phyloP scores from a whole-genome alignment of 1,140 invertebrate species.

The Atta colombica region DNA sequence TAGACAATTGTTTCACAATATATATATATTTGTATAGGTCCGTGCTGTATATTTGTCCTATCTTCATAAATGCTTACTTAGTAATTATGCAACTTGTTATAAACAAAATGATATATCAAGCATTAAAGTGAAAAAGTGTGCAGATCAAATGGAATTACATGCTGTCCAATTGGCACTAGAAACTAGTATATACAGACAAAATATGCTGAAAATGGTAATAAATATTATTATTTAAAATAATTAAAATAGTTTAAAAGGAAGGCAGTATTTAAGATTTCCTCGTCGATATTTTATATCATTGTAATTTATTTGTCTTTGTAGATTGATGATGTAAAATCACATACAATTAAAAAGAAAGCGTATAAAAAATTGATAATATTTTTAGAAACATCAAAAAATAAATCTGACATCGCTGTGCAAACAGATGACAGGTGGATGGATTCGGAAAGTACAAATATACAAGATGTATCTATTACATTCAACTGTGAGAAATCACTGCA shows the following conservation, averaged over 20 bases:
- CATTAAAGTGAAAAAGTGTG: constrained; percentile 73
- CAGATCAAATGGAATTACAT: constrained; percentile 77
- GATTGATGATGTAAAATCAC: constrained; percentile 78
- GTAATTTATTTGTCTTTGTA: constrained; percentile 51
- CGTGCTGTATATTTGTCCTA: constrained; percentile 79
- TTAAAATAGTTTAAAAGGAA: constrained; percentile 26
- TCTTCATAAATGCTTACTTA: constrained; percentile 78
- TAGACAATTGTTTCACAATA: not conserved
- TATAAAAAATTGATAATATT: constrained; percentile 77
- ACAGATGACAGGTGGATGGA: constrained; percentile 68
- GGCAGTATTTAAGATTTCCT: constrained; percentile 43
- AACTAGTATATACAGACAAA: constrained; percentile 76
- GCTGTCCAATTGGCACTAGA: constrained; percentile 77
- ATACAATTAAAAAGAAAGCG: constrained; percentile 73
- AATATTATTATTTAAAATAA: constrained; percentile 73
- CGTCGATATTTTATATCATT: not conserved
- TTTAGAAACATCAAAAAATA: constrained; percentile 71
- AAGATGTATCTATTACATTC: constrained; percentile 57
- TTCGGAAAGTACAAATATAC: constrained; percentile 41
- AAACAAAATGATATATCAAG: constrained; percentile 62
- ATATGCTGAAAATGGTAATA: constrained; percentile 78
- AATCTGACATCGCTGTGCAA: constrained; percentile 74
- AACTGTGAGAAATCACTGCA: constrained; percentile 55
- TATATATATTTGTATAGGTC: constrained; percentile 70
- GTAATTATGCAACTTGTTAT: constrained; percentile 77